Base-by-base conservation (phyloP, 2,888 invertebrate genomes). In the Trissolcus japonicus region DNA sequence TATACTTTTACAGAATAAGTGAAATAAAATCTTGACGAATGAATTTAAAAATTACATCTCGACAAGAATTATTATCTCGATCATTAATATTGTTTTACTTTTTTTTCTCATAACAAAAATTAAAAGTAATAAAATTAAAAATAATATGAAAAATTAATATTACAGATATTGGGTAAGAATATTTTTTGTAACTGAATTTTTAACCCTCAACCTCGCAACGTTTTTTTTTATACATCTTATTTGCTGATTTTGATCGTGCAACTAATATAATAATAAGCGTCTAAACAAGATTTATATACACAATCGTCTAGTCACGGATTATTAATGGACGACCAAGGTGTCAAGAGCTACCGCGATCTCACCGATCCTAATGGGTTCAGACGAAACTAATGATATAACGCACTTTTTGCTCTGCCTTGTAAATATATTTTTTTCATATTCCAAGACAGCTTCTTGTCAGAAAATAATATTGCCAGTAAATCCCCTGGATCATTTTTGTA, bases 141-240 rank as follows among this genome's bases (percentile, higher is more conserved):
- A n/a, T n/a, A n/a, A 25, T 25, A 25, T 6, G 25, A 25, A 25
- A 25, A 25, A 25, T 25, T 25, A 25, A 25, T 25, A 0, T 3
- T 25, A 3, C 25, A 25, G 6, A 25, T 3, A 25, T 25, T 25
- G 25, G 4, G 25, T 25, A 4, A 25, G 55, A 14, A n/a, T 17
- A 55, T 7, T 55, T 55, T 14, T n/a, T 14, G 9, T 43, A n/a
- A 14, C 4, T 6, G 43, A 43, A 43, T 6, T 3, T 43, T 43
- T 43, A 43, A 2, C 7, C 43, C 6, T 4, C 6, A 4, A 25
- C 25, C 25, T 6, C 3, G 76, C 76, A 67, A 35, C 79, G n/a
- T n/a, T n/a, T 82, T 85, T 86, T 85, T 87, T 87, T 85, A 85
- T 80, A 85, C 77, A 82, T 87, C 86, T 25, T 25, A 86, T 81